Conservation (phyloP, 2,113 vertebrate species). For the Salvelinus fontinalis region DNA sequence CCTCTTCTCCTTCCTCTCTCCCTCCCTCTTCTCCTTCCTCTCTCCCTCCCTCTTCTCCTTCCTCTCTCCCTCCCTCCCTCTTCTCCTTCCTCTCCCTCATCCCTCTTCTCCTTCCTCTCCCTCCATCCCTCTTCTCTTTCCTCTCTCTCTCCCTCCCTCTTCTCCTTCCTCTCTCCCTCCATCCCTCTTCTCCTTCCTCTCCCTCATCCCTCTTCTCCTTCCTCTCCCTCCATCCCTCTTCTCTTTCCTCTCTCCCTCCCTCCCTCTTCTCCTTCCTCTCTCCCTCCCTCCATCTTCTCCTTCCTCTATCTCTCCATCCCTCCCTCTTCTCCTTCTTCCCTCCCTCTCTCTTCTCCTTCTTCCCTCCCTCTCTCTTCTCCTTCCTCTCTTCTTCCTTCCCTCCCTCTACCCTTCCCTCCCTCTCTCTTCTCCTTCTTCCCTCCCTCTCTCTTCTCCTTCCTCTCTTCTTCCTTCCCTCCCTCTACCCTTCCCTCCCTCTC, state of each 20-base stretch:
- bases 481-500: too few species aligned
- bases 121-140: accelerated
- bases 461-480: background rate
- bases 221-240: too few species aligned
- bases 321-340: too few species aligned
- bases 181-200: background rate
- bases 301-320: too few species aligned
- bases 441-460: slow-evolving; percentile 18
- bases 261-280: background rate
- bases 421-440: too few species aligned
- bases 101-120: background rate
- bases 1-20: background rate
- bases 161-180: background rate
- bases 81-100: background rate
- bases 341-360: slow-evolving; percentile 16
- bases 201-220: too few species aligned
- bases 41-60: slow-evolving; percentile 2
- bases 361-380: background rate
- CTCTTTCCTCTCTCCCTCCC: too few species aligned
- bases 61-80: too few species aligned
- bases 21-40: background rate
- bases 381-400: background rate
- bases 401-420: background rate
- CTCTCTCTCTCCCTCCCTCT: background rate
- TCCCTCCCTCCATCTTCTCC: background rate